Evolutionary conservation across 2,888 invertebrate species (phyloP).

Genomic region (Trichogramma dendrolimi): DNA sequence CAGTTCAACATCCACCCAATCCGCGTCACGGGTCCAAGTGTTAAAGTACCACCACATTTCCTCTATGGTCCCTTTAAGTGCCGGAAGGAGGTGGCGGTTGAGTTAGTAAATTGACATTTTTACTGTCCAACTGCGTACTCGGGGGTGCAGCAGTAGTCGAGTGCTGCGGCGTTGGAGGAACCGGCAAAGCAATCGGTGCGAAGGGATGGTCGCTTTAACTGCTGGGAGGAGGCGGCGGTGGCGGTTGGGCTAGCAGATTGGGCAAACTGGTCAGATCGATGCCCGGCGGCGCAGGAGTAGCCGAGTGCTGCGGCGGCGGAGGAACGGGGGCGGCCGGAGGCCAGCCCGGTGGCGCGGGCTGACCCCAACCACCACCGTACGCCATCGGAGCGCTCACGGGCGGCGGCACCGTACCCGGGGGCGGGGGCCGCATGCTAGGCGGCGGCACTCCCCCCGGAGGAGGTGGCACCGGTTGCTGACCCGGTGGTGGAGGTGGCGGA

Average conservation of each 20-base stretch:
- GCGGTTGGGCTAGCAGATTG: constrained; percentile 62
- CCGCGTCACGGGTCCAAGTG: too few relatives aligned
- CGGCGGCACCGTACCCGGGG: constrained; percentile 43
- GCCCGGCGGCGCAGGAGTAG: constrained; percentile 53
- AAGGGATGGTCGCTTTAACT: constrained; percentile 39
- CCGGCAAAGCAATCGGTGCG: constrained; percentile 35
- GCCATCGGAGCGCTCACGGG: constrained; percentile 32
- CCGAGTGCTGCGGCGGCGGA: constrained; percentile 55
- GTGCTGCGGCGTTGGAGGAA: constrained; percentile 57
- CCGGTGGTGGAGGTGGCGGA: constrained; percentile 48
- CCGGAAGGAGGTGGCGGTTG: constrained; percentile 64
- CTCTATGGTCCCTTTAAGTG: constrained; percentile 39
- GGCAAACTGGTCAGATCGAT: constrained; percentile 58
- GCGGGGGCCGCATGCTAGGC: constrained; percentile 53
- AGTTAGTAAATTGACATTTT: constrained; percentile 57
- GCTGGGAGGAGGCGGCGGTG: constrained; percentile 63
- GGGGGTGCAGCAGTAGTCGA: constrained; percentile 52
- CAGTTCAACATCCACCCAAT: too few relatives aligned
- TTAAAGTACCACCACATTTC: too few relatives aligned
- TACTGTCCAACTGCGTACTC: constrained; percentile 57
- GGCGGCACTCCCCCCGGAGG: constrained; percentile 45
- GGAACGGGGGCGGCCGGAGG: constrained; percentile 53
- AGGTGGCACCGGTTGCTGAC: constrained; percentile 40
- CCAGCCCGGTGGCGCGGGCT: constrained; percentile 45
- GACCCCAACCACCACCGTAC: constrained; percentile 37